phyloP scores from a whole-genome alignment of 2,113 vertebrate species.

The Spheniscus mendiculus region DNA sequence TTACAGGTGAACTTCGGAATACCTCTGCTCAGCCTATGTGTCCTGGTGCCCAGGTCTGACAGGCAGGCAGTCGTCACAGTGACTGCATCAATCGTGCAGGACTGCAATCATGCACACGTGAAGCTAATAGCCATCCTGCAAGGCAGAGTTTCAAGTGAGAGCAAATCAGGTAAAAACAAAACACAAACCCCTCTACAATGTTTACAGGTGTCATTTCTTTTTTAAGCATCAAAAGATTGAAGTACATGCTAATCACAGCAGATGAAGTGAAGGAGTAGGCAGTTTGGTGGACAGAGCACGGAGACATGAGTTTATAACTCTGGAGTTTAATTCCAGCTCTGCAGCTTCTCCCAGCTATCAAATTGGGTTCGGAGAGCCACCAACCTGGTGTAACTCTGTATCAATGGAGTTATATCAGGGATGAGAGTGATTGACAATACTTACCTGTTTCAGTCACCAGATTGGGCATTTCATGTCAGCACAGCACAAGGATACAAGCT shows the following conservation, averaged over 20 bases:
- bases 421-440: neutral
- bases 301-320: neutral
- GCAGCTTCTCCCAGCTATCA: neutral
- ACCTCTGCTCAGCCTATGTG: neutral
- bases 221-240: neutral
- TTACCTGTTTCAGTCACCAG: neutral
- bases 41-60: neutral
- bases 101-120: neutral
- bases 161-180: neutral
- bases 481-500: neutral
- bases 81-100: neutral
- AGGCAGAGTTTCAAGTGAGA: neutral
- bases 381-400: neutral
- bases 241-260: neutral
- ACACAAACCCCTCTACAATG: neutral
- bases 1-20: neutral
- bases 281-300: neutral
- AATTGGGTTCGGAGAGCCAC: neutral
- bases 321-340: neutral
- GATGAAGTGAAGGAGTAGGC: neutral
- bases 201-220: neutral
- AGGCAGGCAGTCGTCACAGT: neutral
- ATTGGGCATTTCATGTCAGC: neutral
- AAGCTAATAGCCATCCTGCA: neutral
- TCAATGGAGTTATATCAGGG: neutral